These are phyloP conservation scores for Hypena proboscidalis DNA, from an alignment of 2,888 invertebrate genomes.

Conservation along the genomic window DNA sequence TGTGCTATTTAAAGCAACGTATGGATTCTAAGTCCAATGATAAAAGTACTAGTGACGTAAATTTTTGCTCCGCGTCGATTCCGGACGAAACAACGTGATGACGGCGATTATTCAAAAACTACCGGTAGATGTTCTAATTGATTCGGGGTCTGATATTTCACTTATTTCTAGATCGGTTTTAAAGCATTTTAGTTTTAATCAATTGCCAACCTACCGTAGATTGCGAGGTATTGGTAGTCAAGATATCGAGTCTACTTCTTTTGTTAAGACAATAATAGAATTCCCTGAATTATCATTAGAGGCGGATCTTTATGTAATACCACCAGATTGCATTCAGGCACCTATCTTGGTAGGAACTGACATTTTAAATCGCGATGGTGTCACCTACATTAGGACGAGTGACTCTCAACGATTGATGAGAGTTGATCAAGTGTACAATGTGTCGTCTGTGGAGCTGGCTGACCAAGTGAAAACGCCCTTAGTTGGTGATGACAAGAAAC, in stretches of 20 bases:
- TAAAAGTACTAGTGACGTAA: conserved; percentile 20
- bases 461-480: no score
- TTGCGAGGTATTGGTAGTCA: conserved; percentile 37
- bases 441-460: no score
- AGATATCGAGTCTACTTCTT: conserved; percentile 19
- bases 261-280: conserved; percentile 14
- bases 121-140: conserved; percentile 37
- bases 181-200: conserved; percentile 20
- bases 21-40: conserved; percentile 5
- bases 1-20: conserved; percentile 30
- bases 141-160: conserved; percentile 31
- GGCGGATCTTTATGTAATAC: conserved; percentile 12
- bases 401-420: no score
- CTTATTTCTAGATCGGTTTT: conserved; percentile 24
- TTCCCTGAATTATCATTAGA: conserved; percentile 22
- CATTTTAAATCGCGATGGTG: no score
- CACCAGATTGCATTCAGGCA: no score
- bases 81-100: conserved; percentile 9
- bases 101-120: conserved; percentile 29
- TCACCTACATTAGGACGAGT: no score
- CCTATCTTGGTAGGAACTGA: no score
- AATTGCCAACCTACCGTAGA: conserved; percentile 14
- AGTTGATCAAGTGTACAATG: no score
- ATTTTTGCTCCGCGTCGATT: conserved; percentile 14
- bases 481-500: no score